Percentiles rank a stretch among this genome's conserved stretches.
Evolutionary conservation across 1,140 invertebrate genomes (phyloP).

Genomic region (Physella acuta): DNA sequence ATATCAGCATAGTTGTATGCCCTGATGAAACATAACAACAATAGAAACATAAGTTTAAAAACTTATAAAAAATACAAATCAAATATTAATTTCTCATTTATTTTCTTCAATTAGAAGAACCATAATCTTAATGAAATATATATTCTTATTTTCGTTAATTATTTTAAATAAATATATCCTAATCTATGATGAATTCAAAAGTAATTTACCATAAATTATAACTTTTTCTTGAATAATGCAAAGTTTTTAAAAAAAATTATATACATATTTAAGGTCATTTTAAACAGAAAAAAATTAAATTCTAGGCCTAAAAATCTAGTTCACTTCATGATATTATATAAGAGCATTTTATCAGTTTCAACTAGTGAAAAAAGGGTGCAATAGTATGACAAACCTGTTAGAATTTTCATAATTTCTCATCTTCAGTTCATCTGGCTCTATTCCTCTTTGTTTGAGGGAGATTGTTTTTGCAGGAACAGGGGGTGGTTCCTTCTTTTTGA

Average conservation of each 20-base stretch:
- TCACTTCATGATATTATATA: too few relatives aligned
- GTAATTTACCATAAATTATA: too few relatives aligned
- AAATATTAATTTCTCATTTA: background rate
- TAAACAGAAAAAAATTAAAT: too few relatives aligned
- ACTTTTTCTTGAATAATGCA: too few relatives aligned
- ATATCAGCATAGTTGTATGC: slow-evolving; percentile 43
- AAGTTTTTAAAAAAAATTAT: too few relatives aligned
- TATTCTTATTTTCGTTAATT: background rate
- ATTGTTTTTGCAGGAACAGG: slow-evolving; percentile 53
- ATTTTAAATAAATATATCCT: too few relatives aligned
- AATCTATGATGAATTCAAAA: too few relatives aligned
- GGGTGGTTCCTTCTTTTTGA: slow-evolving; percentile 43
- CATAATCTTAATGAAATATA: background rate
- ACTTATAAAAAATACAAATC: background rate
- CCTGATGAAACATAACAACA: slow-evolving; percentile 33
- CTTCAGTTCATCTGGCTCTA: slow-evolving; percentile 47
- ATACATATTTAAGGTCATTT: too few relatives aligned
- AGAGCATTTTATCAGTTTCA: too few relatives aligned
- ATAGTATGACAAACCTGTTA: slow-evolving; percentile 47
- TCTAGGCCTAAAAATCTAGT: too few relatives aligned
- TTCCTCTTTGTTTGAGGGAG: slow-evolving; percentile 45
- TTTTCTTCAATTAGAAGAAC: background rate
- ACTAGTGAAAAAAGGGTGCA: too few relatives aligned
- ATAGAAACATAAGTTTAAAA: too few relatives aligned
- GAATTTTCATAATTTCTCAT: slow-evolving; percentile 53